Evolutionary conservation across 1,140 invertebrate species (phyloP).

Genomic region (Meloidogyne chitwoodi): DNA sequence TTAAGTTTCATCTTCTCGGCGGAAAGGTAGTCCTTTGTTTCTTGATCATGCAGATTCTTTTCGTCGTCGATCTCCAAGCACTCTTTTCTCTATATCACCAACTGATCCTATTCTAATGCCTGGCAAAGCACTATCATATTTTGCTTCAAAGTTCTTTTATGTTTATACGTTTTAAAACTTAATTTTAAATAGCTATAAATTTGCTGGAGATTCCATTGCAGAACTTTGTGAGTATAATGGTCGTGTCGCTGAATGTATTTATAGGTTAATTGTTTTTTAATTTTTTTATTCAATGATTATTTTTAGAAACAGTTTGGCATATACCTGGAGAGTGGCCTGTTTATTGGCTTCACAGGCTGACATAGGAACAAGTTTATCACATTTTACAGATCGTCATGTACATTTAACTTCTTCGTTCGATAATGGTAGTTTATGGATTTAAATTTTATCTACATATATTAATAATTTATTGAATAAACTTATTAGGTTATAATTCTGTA

Average conservation of each 20-base stretch:
- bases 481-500: too few species aligned
- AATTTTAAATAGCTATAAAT: constrained; percentile 20
- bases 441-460: not conserved
- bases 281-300: not conserved
- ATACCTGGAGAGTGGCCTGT: constrained; percentile 26
- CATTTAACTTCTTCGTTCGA: not conserved
- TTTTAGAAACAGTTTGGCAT: constrained; percentile 15
- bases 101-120: constrained; percentile 9
- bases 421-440: not conserved
- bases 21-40: constrained; percentile 7
- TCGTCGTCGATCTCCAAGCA: constrained; percentile 21
- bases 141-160: constrained; percentile 26
- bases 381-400: constrained; percentile 7
- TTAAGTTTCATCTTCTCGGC: constrained; percentile 20
- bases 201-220: constrained; percentile 24
- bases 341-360: constrained; percentile 11
- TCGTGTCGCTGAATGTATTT: constrained; percentile 20
- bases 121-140: constrained; percentile 5
- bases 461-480: too few species aligned
- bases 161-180: not conserved
- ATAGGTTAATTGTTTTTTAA: not conserved
- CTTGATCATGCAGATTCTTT: constrained; percentile 16
- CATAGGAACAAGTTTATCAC: not conserved
- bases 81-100: constrained; percentile 17
- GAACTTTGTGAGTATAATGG: constrained; percentile 32